Conservation (phyloP, 2,797 vertebrate species). For the Aulostomus chinensis region DNA sequence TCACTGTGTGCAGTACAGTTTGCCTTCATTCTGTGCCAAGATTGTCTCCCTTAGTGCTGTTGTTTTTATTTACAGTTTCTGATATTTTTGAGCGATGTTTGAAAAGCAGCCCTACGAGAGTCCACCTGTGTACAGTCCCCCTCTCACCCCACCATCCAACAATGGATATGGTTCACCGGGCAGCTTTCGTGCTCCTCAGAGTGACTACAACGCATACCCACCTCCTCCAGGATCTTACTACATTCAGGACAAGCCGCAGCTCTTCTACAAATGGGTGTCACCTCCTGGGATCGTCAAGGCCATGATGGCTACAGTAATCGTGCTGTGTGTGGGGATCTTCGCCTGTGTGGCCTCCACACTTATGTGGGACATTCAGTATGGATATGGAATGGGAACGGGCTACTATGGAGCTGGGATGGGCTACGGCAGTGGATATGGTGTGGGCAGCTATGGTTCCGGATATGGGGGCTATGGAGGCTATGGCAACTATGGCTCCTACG, state of each 20-base stretch:
- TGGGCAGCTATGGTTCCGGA: conserved; percentile 35
- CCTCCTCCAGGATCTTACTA: conserved; percentile 82
- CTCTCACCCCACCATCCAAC: conserved; percentile 69
- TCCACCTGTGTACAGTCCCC: conserved; percentile 83
- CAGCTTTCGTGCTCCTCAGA: conserved; percentile 72
- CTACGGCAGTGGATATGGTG: conserved; percentile 53
- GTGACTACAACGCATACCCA: conserved; percentile 76
- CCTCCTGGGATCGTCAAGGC: conserved; percentile 84
- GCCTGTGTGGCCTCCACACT: conserved; percentile 91
- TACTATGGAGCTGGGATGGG: conserved; percentile 58
- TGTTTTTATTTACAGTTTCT: conserved; percentile 11
- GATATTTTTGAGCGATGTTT: conserved; percentile 69
- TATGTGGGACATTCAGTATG: conserved; percentile 89
- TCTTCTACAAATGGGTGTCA: conserved; percentile 88
- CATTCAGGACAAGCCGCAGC: conserved; percentile 80
- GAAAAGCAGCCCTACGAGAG: conserved; percentile 80
- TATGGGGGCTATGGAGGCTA: conserved; percentile 39
- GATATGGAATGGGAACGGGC: conserved; percentile 53
- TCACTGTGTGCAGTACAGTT: neutral
- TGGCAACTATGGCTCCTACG: conserved; percentile 56
- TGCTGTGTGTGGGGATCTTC: conserved; percentile 87
- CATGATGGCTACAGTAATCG: conserved; percentile 73
- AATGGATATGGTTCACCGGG: conserved; percentile 71
- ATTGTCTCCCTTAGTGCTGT: neutral
- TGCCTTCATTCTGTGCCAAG: conserved; percentile 3